Percentiles rank a stretch among this genome's conserved stretches.
Evolutionary conservation across 2,113 vertebrate species (phyloP).

Genomic region (Agelaius tricolor): DNA sequence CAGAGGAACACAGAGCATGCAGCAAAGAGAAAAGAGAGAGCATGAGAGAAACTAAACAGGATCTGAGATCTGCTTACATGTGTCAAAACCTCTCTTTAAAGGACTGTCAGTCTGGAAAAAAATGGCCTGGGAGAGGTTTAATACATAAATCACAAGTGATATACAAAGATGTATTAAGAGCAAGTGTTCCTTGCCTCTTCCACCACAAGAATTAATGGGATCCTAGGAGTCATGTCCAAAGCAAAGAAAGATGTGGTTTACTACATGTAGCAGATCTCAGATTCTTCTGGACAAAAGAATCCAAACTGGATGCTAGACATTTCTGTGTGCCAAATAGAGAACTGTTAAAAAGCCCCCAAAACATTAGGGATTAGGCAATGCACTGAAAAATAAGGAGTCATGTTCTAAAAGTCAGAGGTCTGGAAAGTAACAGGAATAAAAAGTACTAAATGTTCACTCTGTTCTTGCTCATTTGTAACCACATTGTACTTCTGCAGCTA

Average conservation of each 20-base stretch:
- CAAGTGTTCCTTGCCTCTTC: not conserved
- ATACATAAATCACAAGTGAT: not conserved
- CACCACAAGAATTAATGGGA: not conserved
- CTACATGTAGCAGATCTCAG: not conserved
- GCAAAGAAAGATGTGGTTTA: not conserved
- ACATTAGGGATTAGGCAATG: not conserved
- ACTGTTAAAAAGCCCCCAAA: not conserved
- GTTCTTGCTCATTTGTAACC: not conserved
- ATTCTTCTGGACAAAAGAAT: not conserved
- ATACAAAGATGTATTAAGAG: not conserved
- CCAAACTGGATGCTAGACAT: not conserved
- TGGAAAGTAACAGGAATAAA: not conserved
- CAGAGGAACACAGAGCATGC: not conserved
- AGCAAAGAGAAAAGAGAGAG: not conserved
- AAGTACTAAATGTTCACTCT: not conserved
- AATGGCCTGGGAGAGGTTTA: not conserved
- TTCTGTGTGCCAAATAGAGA: not conserved
- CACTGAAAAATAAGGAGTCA: not conserved
- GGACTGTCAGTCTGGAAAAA: not conserved
- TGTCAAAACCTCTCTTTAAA: not conserved
- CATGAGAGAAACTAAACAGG: not conserved
- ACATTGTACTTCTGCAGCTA: not conserved
- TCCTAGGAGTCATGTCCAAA: not conserved
- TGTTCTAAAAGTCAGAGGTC: not conserved
- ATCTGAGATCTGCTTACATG: not conserved